Conservation (phyloP, 2,888 invertebrate genomes). For the Ferdinandea cuprea region DNA sequence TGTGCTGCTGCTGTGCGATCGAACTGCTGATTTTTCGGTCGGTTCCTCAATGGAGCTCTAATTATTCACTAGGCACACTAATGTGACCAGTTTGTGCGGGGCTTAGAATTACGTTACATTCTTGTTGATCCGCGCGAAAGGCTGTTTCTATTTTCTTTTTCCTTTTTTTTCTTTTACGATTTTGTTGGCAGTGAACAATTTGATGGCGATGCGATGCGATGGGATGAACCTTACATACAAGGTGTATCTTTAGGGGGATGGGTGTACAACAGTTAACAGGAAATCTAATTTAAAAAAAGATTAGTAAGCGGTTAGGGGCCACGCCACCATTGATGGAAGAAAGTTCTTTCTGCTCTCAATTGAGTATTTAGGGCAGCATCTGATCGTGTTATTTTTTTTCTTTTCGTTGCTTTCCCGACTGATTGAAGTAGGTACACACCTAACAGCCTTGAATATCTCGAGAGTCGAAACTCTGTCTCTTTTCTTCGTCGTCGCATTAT, state of each 20-base stretch:
- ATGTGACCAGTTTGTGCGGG: constrained; percentile 61
- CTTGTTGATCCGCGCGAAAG: constrained; percentile 24
- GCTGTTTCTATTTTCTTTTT: no score
- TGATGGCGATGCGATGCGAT: constrained; percentile 27
- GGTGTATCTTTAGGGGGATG: constrained; percentile 64
- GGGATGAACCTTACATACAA: constrained; percentile 17
- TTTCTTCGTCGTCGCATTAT: no score
- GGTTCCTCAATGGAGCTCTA: constrained; percentile 68
- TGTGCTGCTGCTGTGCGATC: constrained; percentile 42
- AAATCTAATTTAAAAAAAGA: constrained; percentile 73
- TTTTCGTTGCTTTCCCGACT: neutral
- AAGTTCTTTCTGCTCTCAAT: constrained; percentile 61
- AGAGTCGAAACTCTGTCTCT: neutral
- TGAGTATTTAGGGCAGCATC: constrained; percentile 60
- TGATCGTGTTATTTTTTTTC: neutral
- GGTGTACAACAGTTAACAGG: constrained; percentile 71
- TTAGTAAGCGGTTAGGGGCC: constrained; percentile 64
- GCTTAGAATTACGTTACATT: constrained; percentile 51
- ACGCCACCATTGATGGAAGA: constrained; percentile 47
- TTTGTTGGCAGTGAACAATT: constrained; percentile 58
- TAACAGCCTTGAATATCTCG: neutral
- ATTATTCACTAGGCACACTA: constrained; percentile 71
- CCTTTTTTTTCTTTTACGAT: constrained; percentile 25
- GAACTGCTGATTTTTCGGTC: constrained; percentile 65
- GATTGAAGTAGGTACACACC: neutral